Base-by-base conservation (phyloP, 2,888 invertebrate genomes). In the Orchesella flavescens region DNA sequence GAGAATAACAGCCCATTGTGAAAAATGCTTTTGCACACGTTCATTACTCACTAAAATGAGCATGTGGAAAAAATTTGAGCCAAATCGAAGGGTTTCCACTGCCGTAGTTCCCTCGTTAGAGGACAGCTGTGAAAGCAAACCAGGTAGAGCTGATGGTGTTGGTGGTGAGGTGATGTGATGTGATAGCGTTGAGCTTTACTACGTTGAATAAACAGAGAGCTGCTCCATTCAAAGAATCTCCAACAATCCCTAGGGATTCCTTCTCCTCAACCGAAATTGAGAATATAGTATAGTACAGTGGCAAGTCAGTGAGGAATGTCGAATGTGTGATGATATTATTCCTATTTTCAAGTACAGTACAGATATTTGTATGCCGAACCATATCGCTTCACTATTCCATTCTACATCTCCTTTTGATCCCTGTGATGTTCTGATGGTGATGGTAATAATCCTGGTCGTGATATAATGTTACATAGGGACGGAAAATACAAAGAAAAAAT, bases 151-250 rank as follows among this genome's bases (percentile, higher is more conserved):
- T n/a, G n/a, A n/a, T n/a, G n/a, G n/a, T n/a, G n/a, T n/a, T n/a
- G n/a, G n/a, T n/a, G n/a, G n/a, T n/a, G n/a, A n/a, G n/a, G n/a
- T n/a, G n/a, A n/a, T n/a, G n/a, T n/a, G n/a, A n/a, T n/a, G n/a
- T n/a, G n/a, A n/a, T n/a, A n/a, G n/a, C n/a, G n/a, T n/a, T n/a
- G n/a, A n/a, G n/a, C n/a, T n/a, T n/a, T n/a, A n/a, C n/a, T 34
- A 34, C 7, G 34, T 34, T 7, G 34, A 49, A 44, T 34, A 34
- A 68, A n/a, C 57, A n/a, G 68, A 53, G 17, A 12, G 10, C 63
- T 63, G 63, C 65, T 80, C 57, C 80, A 34, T 74, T 80, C 74
- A 46, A 23, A 49, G 49, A 80, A 73, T 80, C 80, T 80, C 73
- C 17, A 21, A 13, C 55, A 80, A 80, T 80, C 74, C 72, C 74